Conservation (phyloP, 1,140 invertebrate species). For the Plodia interpunctella region DNA sequence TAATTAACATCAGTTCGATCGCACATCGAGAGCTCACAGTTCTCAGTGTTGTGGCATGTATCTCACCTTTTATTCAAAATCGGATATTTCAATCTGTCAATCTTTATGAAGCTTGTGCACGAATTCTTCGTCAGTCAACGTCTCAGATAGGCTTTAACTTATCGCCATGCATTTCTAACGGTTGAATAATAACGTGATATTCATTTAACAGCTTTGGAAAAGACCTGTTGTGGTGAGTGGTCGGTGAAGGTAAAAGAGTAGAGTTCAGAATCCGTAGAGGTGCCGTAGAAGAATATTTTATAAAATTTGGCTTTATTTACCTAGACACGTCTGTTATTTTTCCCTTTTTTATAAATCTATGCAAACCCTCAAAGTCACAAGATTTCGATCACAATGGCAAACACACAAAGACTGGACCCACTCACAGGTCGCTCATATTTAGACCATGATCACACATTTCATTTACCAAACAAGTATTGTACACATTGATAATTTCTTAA, state of each 20-base stretch:
- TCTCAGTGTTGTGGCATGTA: slow-evolving; percentile 59
- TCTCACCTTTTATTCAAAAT: slow-evolving; percentile 32
- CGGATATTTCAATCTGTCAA: slow-evolving; percentile 17
- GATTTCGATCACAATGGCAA: slow-evolving; percentile 19
- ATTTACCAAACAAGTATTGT: not conserved
- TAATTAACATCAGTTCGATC: slow-evolving; percentile 14
- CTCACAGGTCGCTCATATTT: slow-evolving; percentile 1
- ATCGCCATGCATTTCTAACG: not conserved
- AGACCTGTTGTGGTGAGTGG: slow-evolving; percentile 75
- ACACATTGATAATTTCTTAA: not conserved
- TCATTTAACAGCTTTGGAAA: slow-evolving; percentile 76
- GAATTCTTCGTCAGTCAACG: slow-evolving; percentile 13
- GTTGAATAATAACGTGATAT: slow-evolving; percentile 43
- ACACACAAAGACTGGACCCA: not conserved
- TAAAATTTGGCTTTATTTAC: slow-evolving; percentile 52
- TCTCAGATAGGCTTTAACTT: slow-evolving; percentile 1
- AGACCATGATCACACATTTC: not conserved
- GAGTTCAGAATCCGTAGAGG: slow-evolving; percentile 47
- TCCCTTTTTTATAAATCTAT: slow-evolving; percentile 38
- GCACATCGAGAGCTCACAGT: slow-evolving; percentile 35
- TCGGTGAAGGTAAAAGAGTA: slow-evolving; percentile 58
- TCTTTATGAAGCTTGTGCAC: slow-evolving; percentile 44
- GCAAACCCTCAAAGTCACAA: slow-evolving; percentile 14
- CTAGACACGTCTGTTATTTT: slow-evolving; percentile 42
- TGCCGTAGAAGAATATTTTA: slow-evolving; percentile 54